Conservation (phyloP, 2,888 invertebrate genomes). For the Drosophila paracracens region DNA sequence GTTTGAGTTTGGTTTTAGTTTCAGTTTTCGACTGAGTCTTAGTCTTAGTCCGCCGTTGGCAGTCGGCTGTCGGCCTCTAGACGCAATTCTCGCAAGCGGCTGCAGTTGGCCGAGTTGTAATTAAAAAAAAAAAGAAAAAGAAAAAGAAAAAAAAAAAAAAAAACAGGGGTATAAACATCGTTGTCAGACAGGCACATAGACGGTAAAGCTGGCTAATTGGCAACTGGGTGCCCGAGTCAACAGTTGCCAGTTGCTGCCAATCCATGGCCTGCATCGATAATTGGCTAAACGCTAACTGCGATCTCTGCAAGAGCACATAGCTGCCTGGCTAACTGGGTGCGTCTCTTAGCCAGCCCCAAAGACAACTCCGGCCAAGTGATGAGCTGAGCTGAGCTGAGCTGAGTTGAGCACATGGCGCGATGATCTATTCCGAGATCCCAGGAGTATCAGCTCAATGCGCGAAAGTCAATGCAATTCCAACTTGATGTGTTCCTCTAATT, state of each 20-base stretch:
- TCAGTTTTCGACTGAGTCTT: slow-evolving; percentile 14
- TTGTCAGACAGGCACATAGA: slow-evolving; percentile 7
- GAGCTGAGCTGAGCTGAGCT: not conserved
- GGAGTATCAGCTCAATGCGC: not conserved
- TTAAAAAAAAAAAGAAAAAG: slow-evolving; percentile 44
- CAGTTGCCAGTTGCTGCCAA: slow-evolving; percentile 45
- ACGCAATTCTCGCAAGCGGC: slow-evolving; percentile 37
- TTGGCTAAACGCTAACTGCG: slow-evolving; percentile 40
- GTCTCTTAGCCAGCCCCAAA: slow-evolving; percentile 14
- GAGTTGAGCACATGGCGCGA: not conserved
- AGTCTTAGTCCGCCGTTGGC: not conserved
- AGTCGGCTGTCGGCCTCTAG: slow-evolving; percentile 10
- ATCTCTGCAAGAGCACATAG: not conserved
- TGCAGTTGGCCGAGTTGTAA: slow-evolving; percentile 55
- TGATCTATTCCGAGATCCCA: slow-evolving; percentile 12
- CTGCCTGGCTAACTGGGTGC: slow-evolving; percentile 3
- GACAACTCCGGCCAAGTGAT: slow-evolving; percentile 9
- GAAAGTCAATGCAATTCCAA: not conserved
- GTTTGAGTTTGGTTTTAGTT: slow-evolving; percentile 13
- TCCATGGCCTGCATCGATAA: slow-evolving; percentile 58
- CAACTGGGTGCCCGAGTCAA: slow-evolving; percentile 61
- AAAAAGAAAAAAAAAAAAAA: not conserved
- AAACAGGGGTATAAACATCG: not conserved
- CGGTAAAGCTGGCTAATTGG: slow-evolving; percentile 61
- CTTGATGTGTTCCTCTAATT: not conserved